Evolutionary conservation across 2,888 invertebrate species (phyloP).

Genomic region (Stegana nigrithorax): DNA sequence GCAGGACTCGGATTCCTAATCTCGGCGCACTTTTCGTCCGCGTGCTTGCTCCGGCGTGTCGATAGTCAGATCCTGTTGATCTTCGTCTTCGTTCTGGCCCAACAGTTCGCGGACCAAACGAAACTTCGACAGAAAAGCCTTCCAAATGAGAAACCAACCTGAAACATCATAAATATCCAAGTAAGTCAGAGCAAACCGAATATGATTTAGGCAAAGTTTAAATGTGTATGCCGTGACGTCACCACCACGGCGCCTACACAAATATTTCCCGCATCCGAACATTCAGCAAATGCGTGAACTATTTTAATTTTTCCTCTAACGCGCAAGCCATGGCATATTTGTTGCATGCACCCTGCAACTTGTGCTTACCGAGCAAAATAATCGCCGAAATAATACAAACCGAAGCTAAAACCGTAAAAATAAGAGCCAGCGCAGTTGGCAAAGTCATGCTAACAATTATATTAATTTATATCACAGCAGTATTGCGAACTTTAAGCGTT

Average conservation of each 20-base stretch:
- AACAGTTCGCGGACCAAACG: slow-evolving; percentile 87
- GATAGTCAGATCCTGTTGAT: slow-evolving; percentile 50
- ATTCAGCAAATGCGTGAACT: no score
- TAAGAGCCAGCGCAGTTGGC: slow-evolving; percentile 55
- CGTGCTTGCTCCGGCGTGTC: slow-evolving; percentile 48
- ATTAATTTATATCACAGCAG: slow-evolving; percentile 3
- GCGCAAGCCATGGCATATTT: no score
- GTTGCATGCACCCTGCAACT: no score
- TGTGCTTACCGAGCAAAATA: slow-evolving; percentile 73
- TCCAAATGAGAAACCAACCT: slow-evolving; percentile 96
- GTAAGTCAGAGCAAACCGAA: no score
- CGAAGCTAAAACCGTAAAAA: slow-evolving; percentile 72
- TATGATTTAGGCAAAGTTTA: no score
- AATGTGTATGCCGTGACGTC: no score
- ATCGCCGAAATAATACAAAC: slow-evolving; percentile 72
- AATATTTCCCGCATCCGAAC: no score
- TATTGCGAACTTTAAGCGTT: slow-evolving; percentile 14
- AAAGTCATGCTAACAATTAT: slow-evolving; percentile 53
- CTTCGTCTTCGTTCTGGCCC: slow-evolving; percentile 78
- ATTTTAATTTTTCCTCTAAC: no score
- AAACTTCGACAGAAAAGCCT: slow-evolving; percentile 87
- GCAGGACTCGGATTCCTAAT: no score
- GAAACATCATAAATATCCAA: slow-evolving; percentile 65
- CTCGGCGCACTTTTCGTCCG: slow-evolving; percentile 71
- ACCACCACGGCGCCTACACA: background rate